A percentile compares a stretch with the other conserved stretches of the same genome.
These are phyloP conservation scores for Eupithecia pulchellata DNA, from an alignment of 2,888 invertebrate species.

Conservation along the genomic window DNA sequence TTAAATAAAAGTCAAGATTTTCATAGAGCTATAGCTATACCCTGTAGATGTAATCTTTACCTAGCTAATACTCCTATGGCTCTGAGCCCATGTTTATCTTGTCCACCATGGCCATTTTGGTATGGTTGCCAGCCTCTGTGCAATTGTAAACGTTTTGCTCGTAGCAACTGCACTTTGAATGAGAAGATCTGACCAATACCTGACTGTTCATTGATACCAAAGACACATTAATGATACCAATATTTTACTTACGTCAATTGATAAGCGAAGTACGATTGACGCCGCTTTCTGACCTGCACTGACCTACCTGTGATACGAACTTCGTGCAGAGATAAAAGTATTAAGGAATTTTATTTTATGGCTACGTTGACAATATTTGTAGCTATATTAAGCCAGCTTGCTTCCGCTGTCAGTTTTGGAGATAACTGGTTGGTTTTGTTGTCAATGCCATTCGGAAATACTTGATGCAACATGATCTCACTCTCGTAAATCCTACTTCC, in stretches of 20 bases:
- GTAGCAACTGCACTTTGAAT: background rate
- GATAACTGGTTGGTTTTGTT: background rate
- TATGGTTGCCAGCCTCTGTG: background rate
- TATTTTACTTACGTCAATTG: conserved; percentile 5
- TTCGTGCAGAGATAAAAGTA: background rate
- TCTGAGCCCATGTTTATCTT: background rate
- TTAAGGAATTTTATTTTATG: background rate
- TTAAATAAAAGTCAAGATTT: background rate
- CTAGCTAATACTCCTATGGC: background rate
- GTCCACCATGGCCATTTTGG: background rate
- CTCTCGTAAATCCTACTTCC: background rate
- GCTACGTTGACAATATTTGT: background rate
- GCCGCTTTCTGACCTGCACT: background rate
- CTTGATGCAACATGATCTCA: background rate
- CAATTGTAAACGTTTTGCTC: background rate
- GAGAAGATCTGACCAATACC: background rate
- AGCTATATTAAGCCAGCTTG: background rate
- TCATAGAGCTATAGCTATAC: no score
- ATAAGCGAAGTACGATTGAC: background rate
- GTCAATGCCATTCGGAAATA: conserved; percentile 11
- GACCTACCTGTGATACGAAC: conserved; percentile 8
- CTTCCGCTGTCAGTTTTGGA: conserved; percentile 6
- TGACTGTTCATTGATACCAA: background rate
- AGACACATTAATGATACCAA: background rate
- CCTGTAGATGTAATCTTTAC: background rate